A percentile compares a stretch with the other conserved stretches of the same genome.
Evolutionary conservation across 2,113 vertebrate species (phyloP).

Genomic region (Acrocephalus kingi): DNA sequence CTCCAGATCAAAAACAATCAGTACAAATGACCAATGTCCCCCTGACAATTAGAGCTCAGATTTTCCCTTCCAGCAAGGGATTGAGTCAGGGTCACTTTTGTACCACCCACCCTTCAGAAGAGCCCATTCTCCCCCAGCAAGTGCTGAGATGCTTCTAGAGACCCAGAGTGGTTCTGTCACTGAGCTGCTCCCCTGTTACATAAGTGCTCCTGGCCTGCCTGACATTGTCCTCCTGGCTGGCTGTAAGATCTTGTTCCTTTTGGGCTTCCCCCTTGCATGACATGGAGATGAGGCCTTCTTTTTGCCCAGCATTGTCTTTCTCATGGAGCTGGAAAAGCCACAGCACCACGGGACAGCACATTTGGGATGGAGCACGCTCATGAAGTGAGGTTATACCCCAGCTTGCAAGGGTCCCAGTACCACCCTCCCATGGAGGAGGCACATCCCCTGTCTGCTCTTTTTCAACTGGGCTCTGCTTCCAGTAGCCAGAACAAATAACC

Average conservation of each 20-base stretch:
- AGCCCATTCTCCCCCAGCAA: fast-evolving
- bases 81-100: neutral
- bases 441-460: neutral
- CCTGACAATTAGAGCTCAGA: neutral
- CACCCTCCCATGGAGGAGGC: neutral
- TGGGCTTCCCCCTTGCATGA: neutral
- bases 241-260: neutral
- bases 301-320: neutral
- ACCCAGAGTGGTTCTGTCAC: fast-evolving
- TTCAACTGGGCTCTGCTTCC: neutral
- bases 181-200: fast-evolving
- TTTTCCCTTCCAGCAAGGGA: neutral
- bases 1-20: neutral
- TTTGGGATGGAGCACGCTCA: neutral
- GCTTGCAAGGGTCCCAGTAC: neutral
- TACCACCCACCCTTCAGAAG: neutral
- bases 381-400: neutral
- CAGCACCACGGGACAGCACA: neutral
- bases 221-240: neutral
- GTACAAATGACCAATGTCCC: neutral
- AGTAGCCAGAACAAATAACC: neutral
- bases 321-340: neutral
- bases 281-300: neutral
- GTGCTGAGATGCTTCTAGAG: neutral
- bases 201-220: neutral